Conservation (phyloP, 2,797 vertebrate species). For the Melanotaenia nigrans region DNA sequence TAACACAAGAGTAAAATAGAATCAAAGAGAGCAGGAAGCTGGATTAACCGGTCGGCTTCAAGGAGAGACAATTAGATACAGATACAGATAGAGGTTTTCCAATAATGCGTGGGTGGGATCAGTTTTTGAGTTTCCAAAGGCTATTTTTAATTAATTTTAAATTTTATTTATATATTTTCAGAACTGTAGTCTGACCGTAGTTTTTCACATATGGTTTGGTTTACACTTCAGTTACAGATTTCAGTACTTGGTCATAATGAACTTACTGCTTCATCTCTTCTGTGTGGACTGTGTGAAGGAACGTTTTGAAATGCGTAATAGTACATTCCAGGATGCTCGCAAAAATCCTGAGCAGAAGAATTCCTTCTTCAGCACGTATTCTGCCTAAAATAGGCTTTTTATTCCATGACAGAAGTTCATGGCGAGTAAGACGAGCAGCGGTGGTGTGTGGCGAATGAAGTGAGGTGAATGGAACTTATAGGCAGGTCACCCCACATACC, state of each 20-base stretch:
- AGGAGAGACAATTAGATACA: background rate
- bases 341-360: conserved; percentile 44
- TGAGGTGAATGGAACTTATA: conserved; percentile 70
- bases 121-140: too few relatives aligned
- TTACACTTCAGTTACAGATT: background rate
- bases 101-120: too few relatives aligned
- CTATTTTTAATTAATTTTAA: too few relatives aligned
- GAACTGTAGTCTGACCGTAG: background rate
- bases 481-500: conserved; percentile 78
- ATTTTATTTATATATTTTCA: too few relatives aligned
- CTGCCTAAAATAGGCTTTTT: conserved; percentile 54
- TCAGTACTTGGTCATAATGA: background rate
- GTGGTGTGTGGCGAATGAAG: conserved; percentile 57
- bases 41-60: background rate
- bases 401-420: conserved; percentile 57
- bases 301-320: conserved; percentile 44
- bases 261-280: background rate
- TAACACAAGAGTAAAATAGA: background rate
- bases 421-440: conserved; percentile 49
- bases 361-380: conserved; percentile 58
- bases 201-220: background rate
- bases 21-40: background rate
- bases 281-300: conserved; percentile 36
- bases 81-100: too few relatives aligned
- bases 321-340: conserved; percentile 61